Base-by-base conservation (phyloP, 2,797 vertebrate species). In the Distichodus sexfasciatus region DNA sequence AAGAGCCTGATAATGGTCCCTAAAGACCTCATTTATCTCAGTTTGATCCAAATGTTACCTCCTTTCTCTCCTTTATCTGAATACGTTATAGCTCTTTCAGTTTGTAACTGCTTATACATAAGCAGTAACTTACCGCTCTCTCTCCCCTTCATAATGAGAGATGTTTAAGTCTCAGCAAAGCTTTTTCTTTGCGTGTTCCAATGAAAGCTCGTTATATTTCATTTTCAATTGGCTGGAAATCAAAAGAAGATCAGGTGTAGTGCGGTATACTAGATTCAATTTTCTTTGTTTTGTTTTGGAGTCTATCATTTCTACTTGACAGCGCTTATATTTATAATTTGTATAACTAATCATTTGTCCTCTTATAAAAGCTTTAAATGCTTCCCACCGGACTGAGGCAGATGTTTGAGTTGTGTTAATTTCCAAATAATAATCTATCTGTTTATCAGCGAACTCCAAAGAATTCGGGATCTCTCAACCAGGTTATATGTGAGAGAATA, bases 301-400 rank as follows among this genome's bases (percentile, higher is more conserved):
- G 14, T 58, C 38, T 44, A 47, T 43, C 60, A 63, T 47, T 19
- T 47, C 43, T 17, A 17, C 6, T 26, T 15, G 47, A 7, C 17
- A 58, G 47, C 0, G 19, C 46, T 67, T 57, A 9, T 58, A 41
- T 46, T 41, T 41, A 41, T 41, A 41, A 41, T 12, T 41, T 41
- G 38, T 41, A 41, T 6, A 41, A 12, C 38, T 41, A 41, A 41
- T 68, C 65, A 68, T 58, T 23, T 58, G 40, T 2, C 40, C 40
- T 58, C 65, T 41, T 41, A 41, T 41, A 12, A 6, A 41, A 12
- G 38, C 38, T 12, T 41, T 41, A 41, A 41, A 41, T 5, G 38
- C 12, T 41, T 41, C 38, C 38, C 38, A 41, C 14, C 38, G 6
- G 6, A 14, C 3, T 6, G 38, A 41, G 38, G 6, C 6, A 6